These are phyloP conservation scores for Eumerus sabulonum DNA, from an alignment of 2,888 invertebrate genomes.

Conservation along the genomic window DNA sequence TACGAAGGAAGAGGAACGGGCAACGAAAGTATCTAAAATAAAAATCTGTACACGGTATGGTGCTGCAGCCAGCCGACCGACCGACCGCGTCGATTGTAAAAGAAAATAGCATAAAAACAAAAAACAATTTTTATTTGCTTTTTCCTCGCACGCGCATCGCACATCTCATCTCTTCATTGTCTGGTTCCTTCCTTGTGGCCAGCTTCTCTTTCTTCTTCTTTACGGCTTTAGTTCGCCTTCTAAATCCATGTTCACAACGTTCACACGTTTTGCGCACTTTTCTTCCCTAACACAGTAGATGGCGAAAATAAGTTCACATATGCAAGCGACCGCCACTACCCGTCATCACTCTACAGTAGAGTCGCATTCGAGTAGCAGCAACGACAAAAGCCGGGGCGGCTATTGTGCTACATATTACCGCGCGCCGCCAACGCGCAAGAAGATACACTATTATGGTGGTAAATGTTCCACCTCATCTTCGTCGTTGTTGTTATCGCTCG, in stretches of 20 bases:
- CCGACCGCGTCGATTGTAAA: neutral
- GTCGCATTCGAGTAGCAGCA: neutral
- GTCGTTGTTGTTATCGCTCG: too few relatives aligned
- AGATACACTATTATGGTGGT: slow-evolving; percentile 53
- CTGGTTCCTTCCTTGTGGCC: slow-evolving; percentile 37
- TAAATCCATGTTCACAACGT: too few relatives aligned
- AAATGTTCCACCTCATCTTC: too few relatives aligned
- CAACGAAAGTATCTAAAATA: slow-evolving; percentile 2
- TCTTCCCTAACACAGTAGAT: slow-evolving; percentile 25
- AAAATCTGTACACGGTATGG: slow-evolving; percentile 39
- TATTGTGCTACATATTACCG: neutral
- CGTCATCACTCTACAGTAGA: neutral
- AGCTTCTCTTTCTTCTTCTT: slow-evolving; percentile 42
- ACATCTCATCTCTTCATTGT: slow-evolving; percentile 48
- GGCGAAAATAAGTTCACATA: slow-evolving; percentile 54
- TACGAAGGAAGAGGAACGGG: slow-evolving; percentile 7
- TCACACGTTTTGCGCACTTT: neutral
- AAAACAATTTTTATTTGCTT: slow-evolving; percentile 22
- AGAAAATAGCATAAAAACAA: too few relatives aligned
- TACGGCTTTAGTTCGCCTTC: too few relatives aligned
- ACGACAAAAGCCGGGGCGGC: neutral
- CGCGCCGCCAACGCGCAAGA: slow-evolving; percentile 58
- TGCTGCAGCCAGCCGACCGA: slow-evolving; percentile 9
- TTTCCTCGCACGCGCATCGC: slow-evolving; percentile 61
- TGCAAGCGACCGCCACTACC: slow-evolving; percentile 20